Conservation (phyloP, 2,797 vertebrate species). For the Cottoperca gobio region DNA sequence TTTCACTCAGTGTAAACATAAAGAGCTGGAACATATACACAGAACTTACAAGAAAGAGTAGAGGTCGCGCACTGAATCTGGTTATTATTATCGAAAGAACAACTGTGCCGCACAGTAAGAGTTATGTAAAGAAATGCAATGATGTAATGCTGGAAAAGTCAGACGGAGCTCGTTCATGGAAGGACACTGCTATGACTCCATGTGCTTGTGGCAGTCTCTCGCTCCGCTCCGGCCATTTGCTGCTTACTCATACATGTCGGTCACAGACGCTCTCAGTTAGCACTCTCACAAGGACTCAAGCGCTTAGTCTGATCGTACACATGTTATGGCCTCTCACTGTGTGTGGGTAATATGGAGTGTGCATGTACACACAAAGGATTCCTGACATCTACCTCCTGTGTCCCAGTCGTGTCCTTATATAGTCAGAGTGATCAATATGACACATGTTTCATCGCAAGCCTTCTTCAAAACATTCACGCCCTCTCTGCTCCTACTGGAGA, state of each 20-base stretch:
- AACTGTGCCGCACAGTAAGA: slow-evolving; percentile 30
- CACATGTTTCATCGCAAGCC: slow-evolving; percentile 73
- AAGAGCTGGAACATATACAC: neutral
- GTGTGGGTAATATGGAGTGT: neutral
- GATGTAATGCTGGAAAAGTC: slow-evolving; percentile 62
- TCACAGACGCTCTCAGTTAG: slow-evolving; percentile 36
- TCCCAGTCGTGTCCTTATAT: slow-evolving; percentile 79
- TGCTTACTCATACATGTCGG: slow-evolving; percentile 64
- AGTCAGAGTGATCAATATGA: slow-evolving; percentile 79
- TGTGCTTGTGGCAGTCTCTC: slow-evolving; percentile 44
- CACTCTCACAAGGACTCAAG: slow-evolving; percentile 11
- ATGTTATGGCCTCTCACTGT: slow-evolving; percentile 18
- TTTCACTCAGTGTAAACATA: neutral
- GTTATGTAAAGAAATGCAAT: slow-evolving; percentile 53
- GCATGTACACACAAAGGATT: slow-evolving; percentile 50
- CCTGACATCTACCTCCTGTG: slow-evolving; percentile 61
- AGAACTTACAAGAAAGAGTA: neutral
- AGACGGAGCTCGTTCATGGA: slow-evolving; percentile 32
- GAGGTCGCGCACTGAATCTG: slow-evolving; percentile 11
- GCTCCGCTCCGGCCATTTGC: slow-evolving; percentile 40
- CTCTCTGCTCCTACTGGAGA: slow-evolving; percentile 56
- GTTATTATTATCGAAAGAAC: slow-evolving; percentile 42
- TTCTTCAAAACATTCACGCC: slow-evolving; percentile 73
- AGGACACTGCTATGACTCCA: slow-evolving; percentile 41
- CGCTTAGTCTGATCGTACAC: slow-evolving; percentile 6